These are phyloP conservation scores for Coelinius sp. DNA, from an alignment of 2,888 invertebrate genomes.

Conservation along the genomic window DNA sequence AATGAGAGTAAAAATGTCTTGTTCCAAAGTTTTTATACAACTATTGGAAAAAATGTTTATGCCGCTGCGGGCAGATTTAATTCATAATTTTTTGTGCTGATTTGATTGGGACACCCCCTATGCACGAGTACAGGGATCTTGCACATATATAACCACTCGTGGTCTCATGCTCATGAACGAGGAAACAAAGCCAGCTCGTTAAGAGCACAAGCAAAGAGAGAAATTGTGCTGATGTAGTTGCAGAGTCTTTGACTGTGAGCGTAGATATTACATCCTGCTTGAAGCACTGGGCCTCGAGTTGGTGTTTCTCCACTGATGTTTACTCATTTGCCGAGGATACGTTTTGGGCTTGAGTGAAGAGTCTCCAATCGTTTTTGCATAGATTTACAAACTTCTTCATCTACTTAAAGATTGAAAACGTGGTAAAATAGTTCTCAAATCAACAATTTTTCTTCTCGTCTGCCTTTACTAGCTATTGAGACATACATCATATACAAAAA, in stretches of 20 bases:
- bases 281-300: too few relatives aligned
- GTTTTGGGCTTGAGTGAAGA: too few relatives aligned
- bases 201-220: constrained; percentile 67
- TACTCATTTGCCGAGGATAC: too few relatives aligned
- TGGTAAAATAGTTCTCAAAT: too few relatives aligned
- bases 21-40: not conserved
- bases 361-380: too few relatives aligned
- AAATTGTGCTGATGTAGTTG: constrained; percentile 46
- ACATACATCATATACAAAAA: too few relatives aligned
- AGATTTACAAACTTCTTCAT: too few relatives aligned
- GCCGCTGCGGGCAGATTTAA: not conserved
- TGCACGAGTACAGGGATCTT: constrained; percentile 31
- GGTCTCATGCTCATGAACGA: constrained; percentile 57
- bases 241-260: constrained; percentile 22
- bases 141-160: not conserved
- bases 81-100: not conserved
- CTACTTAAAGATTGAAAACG: too few relatives aligned
- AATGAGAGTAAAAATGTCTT: not conserved
- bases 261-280: constrained; percentile 56
- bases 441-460: too few relatives aligned
- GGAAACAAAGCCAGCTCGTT: constrained; percentile 71
- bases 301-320: too few relatives aligned
- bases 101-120: constrained; percentile 56
- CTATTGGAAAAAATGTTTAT: not conserved
- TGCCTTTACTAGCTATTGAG: too few relatives aligned